Conservation (phyloP, 2,797 vertebrate species). For the Enteromius fasciolatus region DNA sequence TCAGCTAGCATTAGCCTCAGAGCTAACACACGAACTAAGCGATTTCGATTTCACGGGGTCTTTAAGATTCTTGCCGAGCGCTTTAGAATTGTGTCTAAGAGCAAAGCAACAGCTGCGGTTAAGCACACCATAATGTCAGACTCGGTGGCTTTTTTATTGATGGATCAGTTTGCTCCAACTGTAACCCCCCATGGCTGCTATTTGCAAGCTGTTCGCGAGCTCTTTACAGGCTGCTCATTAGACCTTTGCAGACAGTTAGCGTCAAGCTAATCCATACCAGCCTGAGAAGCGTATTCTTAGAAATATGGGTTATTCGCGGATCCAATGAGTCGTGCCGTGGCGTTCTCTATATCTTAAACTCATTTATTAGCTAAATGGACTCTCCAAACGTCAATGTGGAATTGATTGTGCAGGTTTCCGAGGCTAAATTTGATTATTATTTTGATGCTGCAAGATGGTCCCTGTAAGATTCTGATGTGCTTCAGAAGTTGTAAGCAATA, state of each 20-base stretch:
- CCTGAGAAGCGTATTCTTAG: conserved; percentile 35
- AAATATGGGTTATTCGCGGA: conserved; percentile 7
- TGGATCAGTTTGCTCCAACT: conserved; percentile 77
- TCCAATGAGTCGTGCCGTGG: neutral
- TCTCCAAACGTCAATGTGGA: conserved; percentile 73
- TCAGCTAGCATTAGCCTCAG: neutral
- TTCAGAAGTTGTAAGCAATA: conserved; percentile 55
- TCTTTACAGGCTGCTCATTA: conserved; percentile 66
- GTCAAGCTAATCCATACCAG: conserved; percentile 38
- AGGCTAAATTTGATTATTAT: conserved; percentile 75
- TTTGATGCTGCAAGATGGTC: conserved; percentile 74
- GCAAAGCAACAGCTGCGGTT: conserved; percentile 51
- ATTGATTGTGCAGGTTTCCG: conserved; percentile 74
- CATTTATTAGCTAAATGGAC: conserved; percentile 62
- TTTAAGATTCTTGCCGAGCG: conserved; percentile 32
- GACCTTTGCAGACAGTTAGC: conserved; percentile 41
- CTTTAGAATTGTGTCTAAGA: conserved; percentile 34
- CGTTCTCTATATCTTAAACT: conserved; percentile 14
- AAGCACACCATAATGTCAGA: conserved; percentile 46
- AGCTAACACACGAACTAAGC: neutral
- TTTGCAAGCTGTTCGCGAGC: conserved; percentile 72
- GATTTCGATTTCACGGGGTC: conserved; percentile 7
- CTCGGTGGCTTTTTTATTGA: conserved; percentile 75
- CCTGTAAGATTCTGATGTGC: conserved; percentile 71
- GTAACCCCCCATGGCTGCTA: conserved; percentile 74